Conservation (phyloP, 2,888 invertebrate species). For the Gari tellinella region DNA sequence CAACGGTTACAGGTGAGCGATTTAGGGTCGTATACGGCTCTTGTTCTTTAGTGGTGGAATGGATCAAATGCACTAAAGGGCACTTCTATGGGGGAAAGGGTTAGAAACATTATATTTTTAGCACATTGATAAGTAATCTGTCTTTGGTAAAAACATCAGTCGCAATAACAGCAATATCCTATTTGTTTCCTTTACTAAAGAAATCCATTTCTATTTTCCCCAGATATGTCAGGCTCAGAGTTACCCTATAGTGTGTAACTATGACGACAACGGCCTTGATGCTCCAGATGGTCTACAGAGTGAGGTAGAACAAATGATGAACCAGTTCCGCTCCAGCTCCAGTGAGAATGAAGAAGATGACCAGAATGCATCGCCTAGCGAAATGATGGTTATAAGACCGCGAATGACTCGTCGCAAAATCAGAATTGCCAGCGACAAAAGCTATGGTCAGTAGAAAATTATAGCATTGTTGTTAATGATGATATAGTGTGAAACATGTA, state of each 20-base stretch:
- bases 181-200: neutral
- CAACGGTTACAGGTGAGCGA: too few relatives aligned
- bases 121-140: too few relatives aligned
- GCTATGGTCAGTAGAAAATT: constrained; percentile 72
- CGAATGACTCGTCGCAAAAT: constrained; percentile 67
- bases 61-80: too few relatives aligned
- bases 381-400: constrained; percentile 83
- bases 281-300: constrained; percentile 79
- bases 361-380: constrained; percentile 81
- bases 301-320: constrained; percentile 80
- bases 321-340: constrained; percentile 78
- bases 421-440: constrained; percentile 79
- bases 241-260: constrained; percentile 81
- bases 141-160: neutral
- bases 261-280: constrained; percentile 77
- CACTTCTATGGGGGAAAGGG: too few relatives aligned
- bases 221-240: constrained; percentile 79
- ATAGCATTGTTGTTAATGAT: too few relatives aligned
- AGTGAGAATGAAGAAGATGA: constrained; percentile 83
- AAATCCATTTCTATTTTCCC: neutral
- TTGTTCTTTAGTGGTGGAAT: too few relatives aligned
- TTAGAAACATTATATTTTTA: neutral
- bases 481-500: too few relatives aligned
- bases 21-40: too few relatives aligned
- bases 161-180: too few relatives aligned